Evolutionary conservation across 2,113 vertebrate genomes (phyloP).

Genomic region (Ptychochromis oligacanthus): DNA sequence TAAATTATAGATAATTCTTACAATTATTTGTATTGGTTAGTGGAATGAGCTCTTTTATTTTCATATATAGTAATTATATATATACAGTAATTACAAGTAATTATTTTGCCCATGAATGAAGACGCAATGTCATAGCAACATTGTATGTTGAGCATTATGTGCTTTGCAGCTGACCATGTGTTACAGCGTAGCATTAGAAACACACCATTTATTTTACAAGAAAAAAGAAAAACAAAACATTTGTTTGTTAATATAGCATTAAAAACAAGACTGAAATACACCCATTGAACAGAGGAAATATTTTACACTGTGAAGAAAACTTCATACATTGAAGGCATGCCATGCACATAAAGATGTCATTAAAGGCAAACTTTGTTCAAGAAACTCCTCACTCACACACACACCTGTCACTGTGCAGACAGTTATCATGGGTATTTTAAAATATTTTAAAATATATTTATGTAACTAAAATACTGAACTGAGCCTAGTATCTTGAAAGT

Average conservation of each 20-base stretch:
- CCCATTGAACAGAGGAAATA: conserved; percentile 49
- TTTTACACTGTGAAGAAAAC: conserved; percentile 62
- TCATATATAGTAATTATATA: background rate
- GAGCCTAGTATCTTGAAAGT: background rate
- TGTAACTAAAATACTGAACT: background rate
- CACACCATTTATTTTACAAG: conserved; percentile 52
- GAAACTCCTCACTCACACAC: conserved; percentile 12
- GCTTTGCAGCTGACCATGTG: conserved; percentile 35
- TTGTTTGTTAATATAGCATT: conserved; percentile 66
- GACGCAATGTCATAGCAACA: conserved; percentile 25
- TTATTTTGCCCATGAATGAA: conserved; percentile 55
- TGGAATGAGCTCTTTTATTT: background rate
- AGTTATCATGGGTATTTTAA: background rate
- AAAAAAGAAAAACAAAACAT: conserved; percentile 42
- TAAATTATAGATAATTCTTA: background rate
- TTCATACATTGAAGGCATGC: conserved; percentile 73
- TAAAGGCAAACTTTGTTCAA: conserved; percentile 21
- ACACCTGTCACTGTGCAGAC: background rate
- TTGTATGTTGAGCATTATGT: conserved; percentile 51
- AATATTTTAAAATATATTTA: background rate
- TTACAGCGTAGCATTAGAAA: conserved; percentile 46
- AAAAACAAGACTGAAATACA: conserved; percentile 57
- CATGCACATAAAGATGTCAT: conserved; percentile 71
- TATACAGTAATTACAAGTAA: no score
- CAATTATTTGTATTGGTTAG: background rate